Evolutionary conservation across 2,797 vertebrate genomes (phyloP).

Genomic region (Mycteria americana): DNA sequence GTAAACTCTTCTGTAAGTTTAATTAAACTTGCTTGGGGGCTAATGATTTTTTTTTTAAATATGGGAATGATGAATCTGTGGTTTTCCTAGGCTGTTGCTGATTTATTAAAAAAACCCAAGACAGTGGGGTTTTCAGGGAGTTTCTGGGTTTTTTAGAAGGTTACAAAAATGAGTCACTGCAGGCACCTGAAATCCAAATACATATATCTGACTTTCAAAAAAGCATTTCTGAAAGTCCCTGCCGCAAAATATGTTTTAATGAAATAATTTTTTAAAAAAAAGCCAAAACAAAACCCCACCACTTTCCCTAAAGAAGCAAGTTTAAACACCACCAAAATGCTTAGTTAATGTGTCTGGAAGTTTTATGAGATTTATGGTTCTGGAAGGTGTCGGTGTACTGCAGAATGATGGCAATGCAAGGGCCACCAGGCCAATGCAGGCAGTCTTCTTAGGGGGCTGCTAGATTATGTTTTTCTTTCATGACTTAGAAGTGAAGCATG

Average conservation of each 20-base stretch:
- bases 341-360: background rate
- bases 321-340: background rate
- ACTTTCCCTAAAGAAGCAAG: background rate
- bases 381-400: background rate
- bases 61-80: background rate
- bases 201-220: background rate
- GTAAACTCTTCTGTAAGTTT: constrained; percentile 32
- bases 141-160: background rate
- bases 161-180: background rate
- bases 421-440: background rate
- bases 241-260: background rate
- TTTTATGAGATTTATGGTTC: background rate
- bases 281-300: rapidly evolving
- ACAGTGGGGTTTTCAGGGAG: background rate
- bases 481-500: background rate
- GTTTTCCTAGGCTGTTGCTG: background rate
- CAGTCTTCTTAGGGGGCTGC: background rate
- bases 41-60: constrained; percentile 37
- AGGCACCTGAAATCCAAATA: background rate
- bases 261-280: background rate
- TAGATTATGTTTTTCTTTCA: background rate
- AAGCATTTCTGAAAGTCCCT: background rate
- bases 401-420: background rate
- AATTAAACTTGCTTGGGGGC: constrained; percentile 40
- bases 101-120: background rate